phyloP scores from a whole-genome alignment of 2,113 vertebrate genomes.

The Kryptolebias marmoratus region DNA sequence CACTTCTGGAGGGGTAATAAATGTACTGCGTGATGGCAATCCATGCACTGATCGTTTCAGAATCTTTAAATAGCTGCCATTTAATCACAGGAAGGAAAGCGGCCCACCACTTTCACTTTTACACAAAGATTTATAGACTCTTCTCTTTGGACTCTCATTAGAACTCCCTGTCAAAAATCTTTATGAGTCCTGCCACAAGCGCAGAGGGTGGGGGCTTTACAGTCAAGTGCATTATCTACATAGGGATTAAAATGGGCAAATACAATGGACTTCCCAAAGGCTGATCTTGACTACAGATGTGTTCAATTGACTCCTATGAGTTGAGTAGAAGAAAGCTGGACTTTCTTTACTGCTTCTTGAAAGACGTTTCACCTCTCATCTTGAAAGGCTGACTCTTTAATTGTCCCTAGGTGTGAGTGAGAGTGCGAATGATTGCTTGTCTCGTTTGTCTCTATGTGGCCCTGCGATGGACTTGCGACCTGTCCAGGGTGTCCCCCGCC shows the following conservation, averaged over 20 bases:
- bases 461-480: too few relatives aligned
- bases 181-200: neutral
- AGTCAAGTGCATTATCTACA: neutral
- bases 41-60: neutral
- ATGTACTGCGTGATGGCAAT: conserved; percentile 1
- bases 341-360: too few relatives aligned
- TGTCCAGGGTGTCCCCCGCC: too few relatives aligned
- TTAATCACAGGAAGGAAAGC: neutral
- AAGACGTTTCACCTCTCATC: too few relatives aligned
- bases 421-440: too few relatives aligned
- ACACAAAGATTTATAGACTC: neutral
- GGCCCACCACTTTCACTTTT: neutral
- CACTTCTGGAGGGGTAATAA: neutral
- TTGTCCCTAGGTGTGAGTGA: too few relatives aligned
- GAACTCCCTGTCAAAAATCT: neutral
- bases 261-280: too few relatives aligned
- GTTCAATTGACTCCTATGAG: neutral
- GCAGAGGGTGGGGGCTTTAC: neutral
- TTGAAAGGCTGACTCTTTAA: too few relatives aligned
- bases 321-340: too few relatives aligned
- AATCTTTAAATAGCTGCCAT: neutral
- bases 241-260: too few relatives aligned
- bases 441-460: too few relatives aligned
- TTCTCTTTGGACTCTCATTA: neutral
- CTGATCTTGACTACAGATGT: conserved; percentile 8